Percentiles rank a stretch among this genome's conserved stretches.
phyloP scores from a whole-genome alignment of 2,888 invertebrate species.

The Pandemis cinnamomeana region DNA sequence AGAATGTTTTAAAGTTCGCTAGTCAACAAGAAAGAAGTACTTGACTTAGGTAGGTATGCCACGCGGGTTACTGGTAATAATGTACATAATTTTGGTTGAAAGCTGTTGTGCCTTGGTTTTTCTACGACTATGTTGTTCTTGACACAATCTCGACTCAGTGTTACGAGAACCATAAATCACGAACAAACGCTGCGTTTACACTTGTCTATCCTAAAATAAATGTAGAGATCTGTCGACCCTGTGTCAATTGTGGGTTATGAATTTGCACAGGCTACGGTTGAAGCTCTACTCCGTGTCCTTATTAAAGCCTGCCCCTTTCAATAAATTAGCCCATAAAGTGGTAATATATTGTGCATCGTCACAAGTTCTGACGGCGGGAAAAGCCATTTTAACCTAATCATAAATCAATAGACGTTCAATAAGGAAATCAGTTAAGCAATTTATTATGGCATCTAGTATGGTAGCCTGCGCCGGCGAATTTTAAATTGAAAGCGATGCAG shows the following conservation, averaged over 20 bases:
- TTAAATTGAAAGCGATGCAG: background rate
- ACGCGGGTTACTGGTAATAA: too few species aligned
- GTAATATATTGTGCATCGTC: conserved; percentile 28
- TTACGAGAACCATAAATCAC: conserved; percentile 5
- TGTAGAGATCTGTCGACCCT: conserved; percentile 4
- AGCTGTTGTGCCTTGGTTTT: too few species aligned
- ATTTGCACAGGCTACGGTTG: conserved; percentile 13
- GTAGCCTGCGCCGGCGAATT: background rate
- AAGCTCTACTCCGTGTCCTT: background rate
- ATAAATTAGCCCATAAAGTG: conserved; percentile 31
- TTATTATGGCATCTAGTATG: conserved; percentile 11
- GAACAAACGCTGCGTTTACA: conserved; percentile 7
- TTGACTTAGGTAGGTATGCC: too few species aligned
- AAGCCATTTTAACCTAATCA: conserved; percentile 23
- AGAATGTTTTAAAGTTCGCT: too few species aligned
- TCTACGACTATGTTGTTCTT: too few species aligned
- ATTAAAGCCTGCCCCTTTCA: conserved; percentile 14
- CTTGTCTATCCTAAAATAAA: conserved; percentile 4
- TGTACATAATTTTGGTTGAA: too few species aligned
- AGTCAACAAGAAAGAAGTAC: too few species aligned
- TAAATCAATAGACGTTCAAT: conserved; percentile 21
- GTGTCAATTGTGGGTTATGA: conserved; percentile 19
- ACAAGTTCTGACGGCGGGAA: conserved; percentile 19
- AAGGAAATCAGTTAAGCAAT: conserved; percentile 26
- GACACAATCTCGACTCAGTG: background rate